Percentiles rank a stretch among this genome's conserved stretches.
These are phyloP conservation scores for Pygoscelis antarcticus DNA, from an alignment of 2,113 vertebrate species.

Conservation along the genomic window DNA sequence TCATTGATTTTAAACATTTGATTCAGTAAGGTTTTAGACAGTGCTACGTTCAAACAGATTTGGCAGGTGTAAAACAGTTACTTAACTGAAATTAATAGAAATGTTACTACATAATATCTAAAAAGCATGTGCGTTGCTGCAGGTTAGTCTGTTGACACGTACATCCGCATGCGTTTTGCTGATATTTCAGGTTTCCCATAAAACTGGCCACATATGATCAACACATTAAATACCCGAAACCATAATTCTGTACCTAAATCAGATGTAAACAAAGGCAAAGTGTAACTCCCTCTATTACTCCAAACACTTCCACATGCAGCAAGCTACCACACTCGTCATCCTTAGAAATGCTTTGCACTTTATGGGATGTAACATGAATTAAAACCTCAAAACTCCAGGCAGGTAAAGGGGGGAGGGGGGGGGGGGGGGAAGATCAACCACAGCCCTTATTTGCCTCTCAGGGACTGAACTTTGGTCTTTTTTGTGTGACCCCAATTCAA, in stretches of 20 bases:
- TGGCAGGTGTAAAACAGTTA: not conserved
- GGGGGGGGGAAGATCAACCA: no score
- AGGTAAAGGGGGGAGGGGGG: no score
- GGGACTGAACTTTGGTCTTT: not conserved
- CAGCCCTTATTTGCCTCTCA: not conserved
- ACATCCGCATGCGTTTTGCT: not conserved
- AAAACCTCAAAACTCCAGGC: not conserved
- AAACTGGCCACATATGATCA: not conserved
- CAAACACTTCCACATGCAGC: not conserved
- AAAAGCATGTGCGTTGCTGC: fast-evolving
- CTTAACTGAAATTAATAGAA: not conserved
- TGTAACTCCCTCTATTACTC: not conserved
- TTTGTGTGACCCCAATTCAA: not conserved
- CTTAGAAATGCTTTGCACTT: not conserved
- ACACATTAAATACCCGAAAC: not conserved
- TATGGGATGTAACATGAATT: not conserved
- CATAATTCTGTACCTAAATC: not conserved
- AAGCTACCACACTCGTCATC: not conserved
- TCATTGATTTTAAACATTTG: not conserved
- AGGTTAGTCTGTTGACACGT: no score
- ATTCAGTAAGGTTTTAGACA: not conserved
- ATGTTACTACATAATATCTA: not conserved
- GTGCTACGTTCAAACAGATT: not conserved
- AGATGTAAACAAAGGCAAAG: not conserved
- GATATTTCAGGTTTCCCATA: not conserved